phyloP scores from a whole-genome alignment of 2,888 invertebrate genomes.

The Eudemis profundana region DNA sequence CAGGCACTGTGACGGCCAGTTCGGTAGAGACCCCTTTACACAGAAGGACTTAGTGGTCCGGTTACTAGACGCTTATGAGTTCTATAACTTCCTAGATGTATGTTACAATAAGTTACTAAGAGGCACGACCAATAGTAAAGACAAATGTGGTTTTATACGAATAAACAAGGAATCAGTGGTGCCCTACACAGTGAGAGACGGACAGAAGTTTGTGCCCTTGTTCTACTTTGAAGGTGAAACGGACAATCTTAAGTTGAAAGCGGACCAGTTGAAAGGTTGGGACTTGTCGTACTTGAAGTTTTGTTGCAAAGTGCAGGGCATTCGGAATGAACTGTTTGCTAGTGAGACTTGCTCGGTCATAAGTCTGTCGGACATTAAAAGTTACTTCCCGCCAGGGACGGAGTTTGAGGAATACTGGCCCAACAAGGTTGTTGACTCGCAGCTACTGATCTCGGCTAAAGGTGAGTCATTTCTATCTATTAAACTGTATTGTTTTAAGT shows the following conservation, averaged over 20 bases:
- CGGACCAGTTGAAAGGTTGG: constrained; percentile 95
- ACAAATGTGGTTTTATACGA: constrained; percentile 95
- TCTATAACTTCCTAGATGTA: constrained; percentile 95
- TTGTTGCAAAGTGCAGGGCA: constrained; percentile 97
- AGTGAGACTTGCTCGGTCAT: constrained; percentile 96
- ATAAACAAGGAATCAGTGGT: constrained; percentile 97
- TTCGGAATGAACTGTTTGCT: constrained; percentile 95
- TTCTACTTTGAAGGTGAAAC: constrained; percentile 96
- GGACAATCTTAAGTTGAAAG: constrained; percentile 94
- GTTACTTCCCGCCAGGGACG: constrained; percentile 95
- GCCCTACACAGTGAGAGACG: constrained; percentile 94
- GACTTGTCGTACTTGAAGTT: constrained; percentile 96
- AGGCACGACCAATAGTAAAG: constrained; percentile 88
- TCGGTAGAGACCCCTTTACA: constrained; percentile 94
- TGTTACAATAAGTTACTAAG: constrained; percentile 93
- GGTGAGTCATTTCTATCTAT: constrained; percentile 74
- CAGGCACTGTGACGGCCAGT: constrained; percentile 96
- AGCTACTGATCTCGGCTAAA: constrained; percentile 89
- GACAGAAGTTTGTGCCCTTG: constrained; percentile 94
- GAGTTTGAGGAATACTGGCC: constrained; percentile 98
- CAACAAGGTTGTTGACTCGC: constrained; percentile 93
- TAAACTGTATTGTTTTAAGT: not conserved
- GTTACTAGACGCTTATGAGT: constrained; percentile 94
- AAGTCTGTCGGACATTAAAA: constrained; percentile 94
- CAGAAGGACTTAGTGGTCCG: constrained; percentile 96